Base-by-base conservation (phyloP, 1,140 invertebrate species). In the Oryctes rhinoceros region DNA sequence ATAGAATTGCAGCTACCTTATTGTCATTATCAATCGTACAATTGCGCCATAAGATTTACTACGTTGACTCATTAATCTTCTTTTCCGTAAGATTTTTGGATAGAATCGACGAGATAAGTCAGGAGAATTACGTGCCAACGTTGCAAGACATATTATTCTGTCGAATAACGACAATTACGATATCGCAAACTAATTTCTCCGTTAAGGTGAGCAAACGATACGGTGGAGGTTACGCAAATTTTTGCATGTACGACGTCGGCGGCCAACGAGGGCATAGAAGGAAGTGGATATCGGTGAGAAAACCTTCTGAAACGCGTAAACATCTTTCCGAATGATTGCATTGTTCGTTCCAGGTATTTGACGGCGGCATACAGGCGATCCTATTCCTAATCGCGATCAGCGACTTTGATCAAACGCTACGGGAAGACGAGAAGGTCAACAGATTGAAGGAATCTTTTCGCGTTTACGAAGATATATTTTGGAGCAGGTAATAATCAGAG, bases 191-290 rank as follows among this genome's bases (percentile, higher is more conserved):
- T 77, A 91, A 93, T 80, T 95, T 95, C 84, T 89, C 91, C 84
- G 91, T 94, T 44, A 91, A 92, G 86, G 88, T 94, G 11, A 92
- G 93, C 6, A 91, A 90, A 85, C 89, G 90, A 75, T 91, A 92
- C 88, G 92, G 92, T 2, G 92, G 92, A 10, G 92, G 92, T 1
- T 86, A 87, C 18, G 92, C 93, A 82, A 89, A 91, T 24, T 94
- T 95, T 86, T 93, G 92, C 89, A 94, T 94, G 93, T 94, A 92
- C 82, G 94, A 95, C 83, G 94, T 94, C 1, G 94, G 94, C 0
- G 96, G 96, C 0, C 96, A 97, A 87, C 88, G 94, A 80, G 95
- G 95, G 11, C 94, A 96, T 86, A 88, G 95, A 35, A 93, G 93
- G 83, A 95, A 95, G 86, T 96, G 95, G 95, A 95, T 95, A 81